phyloP scores from a whole-genome alignment of 2,888 invertebrate species.

The Dryobota labecula region DNA sequence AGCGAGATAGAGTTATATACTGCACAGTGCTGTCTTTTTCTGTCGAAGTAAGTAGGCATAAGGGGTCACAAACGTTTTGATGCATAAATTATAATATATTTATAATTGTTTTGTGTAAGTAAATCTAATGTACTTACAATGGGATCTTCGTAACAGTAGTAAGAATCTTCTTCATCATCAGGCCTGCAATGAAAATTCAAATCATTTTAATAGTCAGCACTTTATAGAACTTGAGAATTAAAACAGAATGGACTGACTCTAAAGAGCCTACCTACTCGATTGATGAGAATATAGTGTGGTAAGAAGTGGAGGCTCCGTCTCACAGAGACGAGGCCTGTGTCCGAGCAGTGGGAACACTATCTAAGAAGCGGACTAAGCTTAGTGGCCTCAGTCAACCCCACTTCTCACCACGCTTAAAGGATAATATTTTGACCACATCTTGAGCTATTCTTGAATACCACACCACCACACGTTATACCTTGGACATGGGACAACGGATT shows the following conservation, averaged over 20 bases:
- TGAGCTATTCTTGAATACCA: background rate
- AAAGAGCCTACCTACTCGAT: background rate
- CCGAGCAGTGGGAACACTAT: too few species aligned
- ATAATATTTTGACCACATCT: background rate
- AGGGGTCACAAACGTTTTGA: background rate
- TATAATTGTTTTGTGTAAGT: background rate
- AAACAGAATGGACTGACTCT: background rate
- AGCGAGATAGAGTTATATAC: background rate
- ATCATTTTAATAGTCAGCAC: background rate
- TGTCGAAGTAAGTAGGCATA: too few species aligned
- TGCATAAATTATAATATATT: slow-evolving; percentile 9
- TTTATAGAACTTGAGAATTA: background rate
- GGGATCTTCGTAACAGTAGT: slow-evolving; percentile 80
- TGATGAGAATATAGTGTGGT: background rate
- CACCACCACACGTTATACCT: too few species aligned
- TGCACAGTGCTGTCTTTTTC: slow-evolving; percentile 10
- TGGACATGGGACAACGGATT: too few species aligned
- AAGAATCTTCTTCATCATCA: slow-evolving; percentile 80
- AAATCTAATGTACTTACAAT: slow-evolving; percentile 72
- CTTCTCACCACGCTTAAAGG: background rate
- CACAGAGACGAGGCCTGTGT: too few species aligned
- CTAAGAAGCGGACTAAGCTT: background rate
- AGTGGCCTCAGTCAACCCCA: too few species aligned
- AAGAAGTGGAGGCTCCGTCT: background rate
- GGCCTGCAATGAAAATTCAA: slow-evolving; percentile 74